Conservation (phyloP, 2,113 vertebrate species). For the Axis porcinus region DNA sequence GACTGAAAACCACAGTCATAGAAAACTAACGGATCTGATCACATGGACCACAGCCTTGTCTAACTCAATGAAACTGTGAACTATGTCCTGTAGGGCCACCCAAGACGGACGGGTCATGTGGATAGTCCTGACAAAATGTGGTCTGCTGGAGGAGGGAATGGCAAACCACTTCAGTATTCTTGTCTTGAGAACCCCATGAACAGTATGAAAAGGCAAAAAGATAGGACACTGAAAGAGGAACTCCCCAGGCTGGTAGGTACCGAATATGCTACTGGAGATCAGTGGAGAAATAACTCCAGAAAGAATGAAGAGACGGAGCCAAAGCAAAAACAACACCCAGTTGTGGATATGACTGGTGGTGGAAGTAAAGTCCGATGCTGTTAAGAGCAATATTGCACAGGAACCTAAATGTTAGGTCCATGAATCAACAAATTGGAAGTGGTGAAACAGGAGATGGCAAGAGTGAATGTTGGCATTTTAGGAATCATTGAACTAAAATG, state of each 20-base stretch:
- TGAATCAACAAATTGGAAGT: background rate
- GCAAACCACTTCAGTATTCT: background rate
- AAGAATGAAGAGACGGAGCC: background rate
- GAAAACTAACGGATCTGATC: background rate
- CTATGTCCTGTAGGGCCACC: background rate
- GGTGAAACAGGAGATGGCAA: background rate
- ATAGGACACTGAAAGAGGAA: background rate
- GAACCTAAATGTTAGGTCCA: background rate
- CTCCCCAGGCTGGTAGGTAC: background rate
- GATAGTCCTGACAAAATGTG: background rate
- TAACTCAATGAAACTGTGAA: background rate
- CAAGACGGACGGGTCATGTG: accelerated
- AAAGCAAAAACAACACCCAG: background rate
- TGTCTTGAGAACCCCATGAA: background rate
- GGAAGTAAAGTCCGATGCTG: background rate
- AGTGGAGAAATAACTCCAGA: background rate
- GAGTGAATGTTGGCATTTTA: background rate
- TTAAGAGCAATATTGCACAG: background rate
- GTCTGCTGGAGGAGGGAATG: background rate
- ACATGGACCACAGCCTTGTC: background rate
- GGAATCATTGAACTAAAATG: background rate
- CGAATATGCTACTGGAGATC: background rate
- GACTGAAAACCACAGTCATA: background rate
- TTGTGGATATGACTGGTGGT: background rate
- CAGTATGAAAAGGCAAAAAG: background rate